Evolutionary conservation across 92 coral and sea anemone genomes (phyloP).

Genomic region (Virgularia gustaviana): DNA sequence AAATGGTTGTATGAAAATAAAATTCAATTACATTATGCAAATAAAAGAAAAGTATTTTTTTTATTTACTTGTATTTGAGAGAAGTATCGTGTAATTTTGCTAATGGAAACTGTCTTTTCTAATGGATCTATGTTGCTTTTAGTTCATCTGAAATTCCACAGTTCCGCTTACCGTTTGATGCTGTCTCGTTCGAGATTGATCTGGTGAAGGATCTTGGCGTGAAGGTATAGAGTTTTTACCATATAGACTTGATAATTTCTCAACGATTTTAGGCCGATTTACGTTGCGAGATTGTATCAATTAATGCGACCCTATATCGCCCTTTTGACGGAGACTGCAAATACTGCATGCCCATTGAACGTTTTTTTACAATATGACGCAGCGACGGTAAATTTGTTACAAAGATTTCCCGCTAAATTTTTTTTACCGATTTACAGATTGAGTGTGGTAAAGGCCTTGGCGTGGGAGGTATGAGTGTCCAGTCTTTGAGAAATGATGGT

Average conservation of each 20-base stretch:
- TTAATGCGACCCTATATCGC: too few species aligned
- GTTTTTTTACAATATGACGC: background rate
- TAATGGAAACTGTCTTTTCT: background rate
- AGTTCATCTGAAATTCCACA: conserved; percentile 98
- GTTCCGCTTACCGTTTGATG: conserved; percentile 89
- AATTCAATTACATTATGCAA: background rate
- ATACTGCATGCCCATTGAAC: too few species aligned
- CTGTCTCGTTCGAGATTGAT: conserved; percentile 88
- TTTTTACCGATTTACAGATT: conserved; percentile 47
- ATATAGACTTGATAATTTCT: too few species aligned
- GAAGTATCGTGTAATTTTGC: too few species aligned
- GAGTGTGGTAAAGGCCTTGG: conserved; percentile 79
- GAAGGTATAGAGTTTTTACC: conserved; percentile 51
- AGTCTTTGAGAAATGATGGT: conserved; percentile 64
- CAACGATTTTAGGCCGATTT: too few species aligned
- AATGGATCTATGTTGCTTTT: background rate
- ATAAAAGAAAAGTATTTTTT: background rate
- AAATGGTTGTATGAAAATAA: too few species aligned
- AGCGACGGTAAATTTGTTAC: background rate
- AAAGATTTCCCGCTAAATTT: background rate
- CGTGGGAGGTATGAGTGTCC: conserved; percentile 59
- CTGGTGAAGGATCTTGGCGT: conserved; percentile 93
- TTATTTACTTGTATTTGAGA: background rate
- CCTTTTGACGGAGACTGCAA: too few species aligned
- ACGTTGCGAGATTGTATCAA: too few species aligned